These are phyloP conservation scores for Petrocephalus sullivani DNA, from an alignment of 2,797 vertebrate species.

Conservation along the genomic window DNA sequence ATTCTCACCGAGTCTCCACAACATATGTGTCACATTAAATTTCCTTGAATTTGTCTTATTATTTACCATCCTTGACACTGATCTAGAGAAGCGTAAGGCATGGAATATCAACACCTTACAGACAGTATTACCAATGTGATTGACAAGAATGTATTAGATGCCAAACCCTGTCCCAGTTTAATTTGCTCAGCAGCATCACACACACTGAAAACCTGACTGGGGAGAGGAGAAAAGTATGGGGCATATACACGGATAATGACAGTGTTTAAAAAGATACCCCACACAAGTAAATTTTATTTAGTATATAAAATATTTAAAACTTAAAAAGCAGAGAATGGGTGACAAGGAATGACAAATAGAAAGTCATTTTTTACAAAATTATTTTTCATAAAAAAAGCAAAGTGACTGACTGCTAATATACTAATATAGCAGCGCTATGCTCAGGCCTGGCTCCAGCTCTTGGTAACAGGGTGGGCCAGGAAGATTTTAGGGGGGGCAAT, in stretches of 20 bases:
- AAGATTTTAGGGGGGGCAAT: too few relatives aligned
- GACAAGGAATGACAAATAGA: neutral
- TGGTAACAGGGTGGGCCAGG: neutral
- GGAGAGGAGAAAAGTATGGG: neutral
- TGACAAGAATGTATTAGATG: conserved; percentile 26
- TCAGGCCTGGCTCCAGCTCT: neutral
- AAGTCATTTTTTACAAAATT: neutral
- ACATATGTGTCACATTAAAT: conserved; percentile 26
- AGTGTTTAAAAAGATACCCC: neutral
- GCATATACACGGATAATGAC: neutral
- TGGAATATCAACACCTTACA: neutral
- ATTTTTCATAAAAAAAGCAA: neutral
- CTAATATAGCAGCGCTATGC: neutral
- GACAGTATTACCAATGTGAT: conserved; percentile 22
- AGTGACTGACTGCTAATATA: neutral
- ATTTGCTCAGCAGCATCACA: neutral
- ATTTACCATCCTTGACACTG: conserved; percentile 27
- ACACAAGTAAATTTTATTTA: neutral
- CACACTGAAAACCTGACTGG: neutral
- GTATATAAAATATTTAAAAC: neutral
- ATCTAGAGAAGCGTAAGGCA: conserved; percentile 26
- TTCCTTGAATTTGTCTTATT: conserved; percentile 14
- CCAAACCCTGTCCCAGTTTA: conserved; percentile 17
- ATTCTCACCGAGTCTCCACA: neutral
- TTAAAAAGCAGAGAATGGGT: neutral